Conservation (phyloP, 1,140 invertebrate genomes). For the Eubasilissa regina region DNA sequence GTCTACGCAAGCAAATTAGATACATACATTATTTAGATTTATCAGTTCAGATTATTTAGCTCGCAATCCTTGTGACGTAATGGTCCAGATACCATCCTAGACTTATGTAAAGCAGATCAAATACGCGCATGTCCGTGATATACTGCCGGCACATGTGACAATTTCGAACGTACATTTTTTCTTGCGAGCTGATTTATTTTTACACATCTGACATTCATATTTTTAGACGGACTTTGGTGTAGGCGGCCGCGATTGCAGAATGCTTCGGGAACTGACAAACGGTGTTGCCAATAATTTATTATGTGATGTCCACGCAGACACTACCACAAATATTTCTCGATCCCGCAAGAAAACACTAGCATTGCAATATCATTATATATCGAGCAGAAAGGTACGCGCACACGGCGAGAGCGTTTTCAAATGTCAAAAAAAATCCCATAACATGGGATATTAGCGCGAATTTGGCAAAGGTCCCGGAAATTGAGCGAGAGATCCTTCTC, state of each 20-base stretch:
- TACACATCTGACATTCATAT: conserved; percentile 30
- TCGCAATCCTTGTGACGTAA: too few relatives aligned
- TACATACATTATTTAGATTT: too few relatives aligned
- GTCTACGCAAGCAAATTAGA: too few relatives aligned
- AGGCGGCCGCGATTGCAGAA: conserved; percentile 16
- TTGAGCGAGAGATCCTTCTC: neutral
- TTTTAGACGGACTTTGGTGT: conserved; percentile 27
- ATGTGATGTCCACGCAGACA: conserved; percentile 3
- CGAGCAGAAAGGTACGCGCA: neutral
- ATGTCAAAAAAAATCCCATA: neutral
- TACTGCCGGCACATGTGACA: conserved; percentile 8
- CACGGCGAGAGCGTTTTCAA: neutral
- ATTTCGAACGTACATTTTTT: conserved; percentile 30
- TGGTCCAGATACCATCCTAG: too few relatives aligned
- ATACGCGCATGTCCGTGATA: too few relatives aligned
- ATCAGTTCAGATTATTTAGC: too few relatives aligned
- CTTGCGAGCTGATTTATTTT: conserved; percentile 26
- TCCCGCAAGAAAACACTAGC: too few relatives aligned
- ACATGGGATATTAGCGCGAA: neutral
- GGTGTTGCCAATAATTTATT: conserved; percentile 24
- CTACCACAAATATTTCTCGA: too few relatives aligned
- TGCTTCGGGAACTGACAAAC: conserved; percentile 28
- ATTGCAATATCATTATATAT: too few relatives aligned
- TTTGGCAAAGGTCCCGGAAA: neutral
- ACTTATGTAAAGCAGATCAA: too few relatives aligned